Percentiles rank a stretch among this genome's conserved stretches.
Evolutionary conservation across 2,113 vertebrate species (phyloP).

Genomic region (Cnemophilus loriae): DNA sequence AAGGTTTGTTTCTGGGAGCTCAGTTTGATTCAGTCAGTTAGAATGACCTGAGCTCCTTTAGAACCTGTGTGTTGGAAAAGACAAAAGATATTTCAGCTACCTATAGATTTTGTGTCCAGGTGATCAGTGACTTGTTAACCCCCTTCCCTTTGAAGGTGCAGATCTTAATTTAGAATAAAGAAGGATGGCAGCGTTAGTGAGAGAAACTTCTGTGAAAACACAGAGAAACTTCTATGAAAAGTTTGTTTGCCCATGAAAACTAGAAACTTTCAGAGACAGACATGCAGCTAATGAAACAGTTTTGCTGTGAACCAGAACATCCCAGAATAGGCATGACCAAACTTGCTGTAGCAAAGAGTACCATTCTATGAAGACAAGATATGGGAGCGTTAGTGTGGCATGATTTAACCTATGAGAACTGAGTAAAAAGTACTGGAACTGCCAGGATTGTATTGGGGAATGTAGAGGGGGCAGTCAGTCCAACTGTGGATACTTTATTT

Average conservation of each 20-base stretch:
- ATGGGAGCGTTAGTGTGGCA: background rate
- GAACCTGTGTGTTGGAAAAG: background rate
- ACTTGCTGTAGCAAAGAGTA: background rate
- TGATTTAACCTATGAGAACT: background rate
- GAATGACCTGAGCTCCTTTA: background rate
- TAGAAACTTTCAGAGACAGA: background rate
- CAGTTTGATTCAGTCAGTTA: background rate
- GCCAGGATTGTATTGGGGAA: background rate
- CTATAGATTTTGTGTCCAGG: background rate
- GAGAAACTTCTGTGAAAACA: background rate
- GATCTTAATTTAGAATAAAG: background rate
- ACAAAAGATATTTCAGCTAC: background rate
- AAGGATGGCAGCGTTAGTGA: background rate
- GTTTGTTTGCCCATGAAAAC: background rate
- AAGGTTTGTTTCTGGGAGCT: background rate
- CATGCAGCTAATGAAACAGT: background rate
- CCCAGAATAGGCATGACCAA: background rate
- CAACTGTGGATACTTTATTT: background rate
- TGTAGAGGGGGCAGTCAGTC: background rate
- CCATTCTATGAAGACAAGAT: background rate
- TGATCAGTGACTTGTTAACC: background rate
- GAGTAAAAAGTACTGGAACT: background rate
- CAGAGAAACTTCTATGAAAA: background rate
- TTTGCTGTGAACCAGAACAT: background rate
- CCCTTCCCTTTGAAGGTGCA: background rate